Base-by-base conservation (phyloP, 2,888 invertebrate species). In the Amphipyra berbera region DNA sequence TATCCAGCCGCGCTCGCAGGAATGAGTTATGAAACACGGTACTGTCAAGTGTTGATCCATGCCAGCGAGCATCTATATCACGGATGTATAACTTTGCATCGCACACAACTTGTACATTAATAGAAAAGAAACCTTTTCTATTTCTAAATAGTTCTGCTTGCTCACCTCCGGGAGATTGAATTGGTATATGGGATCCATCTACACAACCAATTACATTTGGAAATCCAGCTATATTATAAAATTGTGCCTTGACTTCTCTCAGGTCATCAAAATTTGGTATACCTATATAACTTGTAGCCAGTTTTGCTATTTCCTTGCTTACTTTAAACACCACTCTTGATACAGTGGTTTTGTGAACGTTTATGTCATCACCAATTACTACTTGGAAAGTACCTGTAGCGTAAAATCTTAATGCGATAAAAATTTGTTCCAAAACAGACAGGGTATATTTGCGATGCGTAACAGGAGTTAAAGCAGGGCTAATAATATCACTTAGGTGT, bases 51-150 rank as follows among this genome's bases (percentile, higher is more conserved):
- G 49, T 37, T 44, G 57, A 58, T 41, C 57, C 21, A 21, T 21
- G 21, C 21, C 21, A 21, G 21, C 21, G 21, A 21, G 21, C 21
- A 21, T 21, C 21, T 21, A 21, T 21, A 21, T 21, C 21, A 21
- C 21, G 21, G 49, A 62, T 62, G 46, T 58, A 45, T 68, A 61
- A 67, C 47, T 42, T 58, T 42, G 61, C 73, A 66, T 66, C 67
- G 61, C 58, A 65, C 15, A 74, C 77, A 56, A 73, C 74, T 67
- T 83, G 79, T 21, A 21, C 63, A 41, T 73, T 76, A 4, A 76
- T 61, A 9, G 70, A 76, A 53, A 64, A 62, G 13, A 45, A 50
- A 27, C 52, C 52, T 52, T 63, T 63, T 37, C 57, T 52, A 53
- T 63, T 63, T 41, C 63, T 52, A 48, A 53, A 63, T 30, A 58